Percentiles rank a stretch among this genome's conserved stretches.
phyloP scores from a whole-genome alignment of 2,888 invertebrate species.

The Heliconius charithonia region DNA sequence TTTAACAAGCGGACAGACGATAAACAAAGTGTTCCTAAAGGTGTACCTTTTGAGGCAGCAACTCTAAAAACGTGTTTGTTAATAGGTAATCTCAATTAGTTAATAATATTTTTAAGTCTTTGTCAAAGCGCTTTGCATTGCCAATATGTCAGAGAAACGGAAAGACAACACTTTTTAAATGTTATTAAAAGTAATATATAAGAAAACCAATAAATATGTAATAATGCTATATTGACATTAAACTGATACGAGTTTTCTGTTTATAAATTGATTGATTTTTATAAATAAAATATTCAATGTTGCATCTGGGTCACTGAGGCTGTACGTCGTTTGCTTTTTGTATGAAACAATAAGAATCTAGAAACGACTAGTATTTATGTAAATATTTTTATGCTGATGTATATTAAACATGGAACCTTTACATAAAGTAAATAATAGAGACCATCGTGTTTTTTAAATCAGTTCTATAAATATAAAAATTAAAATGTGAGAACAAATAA shows the following conservation, averaged over 20 bases:
- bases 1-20: no score
- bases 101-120: neutral
- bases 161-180: neutral
- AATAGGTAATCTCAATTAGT: neutral
- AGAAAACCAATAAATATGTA: neutral
- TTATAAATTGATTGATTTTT: neutral
- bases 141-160: neutral
- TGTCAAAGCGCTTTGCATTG: neutral
- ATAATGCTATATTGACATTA: neutral
- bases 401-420: neutral
- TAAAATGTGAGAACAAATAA: neutral
- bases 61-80: no score
- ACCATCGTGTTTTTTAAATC: neutral
- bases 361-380: constrained; percentile 1
- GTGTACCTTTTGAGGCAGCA: no score
- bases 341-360: constrained; percentile 6
- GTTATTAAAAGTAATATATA: neutral
- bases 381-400: neutral
- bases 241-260: neutral
- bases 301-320: constrained; percentile 2
- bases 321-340: constrained; percentile 3
- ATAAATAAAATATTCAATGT: neutral
- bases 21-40: no score
- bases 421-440: neutral
- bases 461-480: neutral